Conservation (phyloP, 2,113 vertebrate species). For the Cavia porcellus region DNA sequence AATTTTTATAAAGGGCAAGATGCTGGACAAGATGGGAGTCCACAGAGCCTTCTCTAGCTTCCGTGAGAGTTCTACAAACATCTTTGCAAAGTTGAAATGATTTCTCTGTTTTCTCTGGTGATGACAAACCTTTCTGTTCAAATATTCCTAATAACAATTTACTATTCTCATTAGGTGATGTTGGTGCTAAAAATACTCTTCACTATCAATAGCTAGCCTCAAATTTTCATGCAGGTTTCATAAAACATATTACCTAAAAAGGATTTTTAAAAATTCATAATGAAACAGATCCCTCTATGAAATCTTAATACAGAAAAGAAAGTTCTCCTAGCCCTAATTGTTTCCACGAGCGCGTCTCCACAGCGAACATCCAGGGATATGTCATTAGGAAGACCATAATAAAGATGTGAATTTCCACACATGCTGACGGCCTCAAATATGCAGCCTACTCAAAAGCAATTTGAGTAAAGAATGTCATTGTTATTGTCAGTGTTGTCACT, state of each 20-base stretch:
- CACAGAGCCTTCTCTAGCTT: neutral
- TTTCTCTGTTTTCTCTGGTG: neutral
- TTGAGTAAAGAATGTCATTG: neutral
- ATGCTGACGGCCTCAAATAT: neutral
- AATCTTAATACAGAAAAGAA: neutral
- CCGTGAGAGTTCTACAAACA: neutral
- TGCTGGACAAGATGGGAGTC: neutral
- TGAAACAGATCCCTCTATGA: neutral
- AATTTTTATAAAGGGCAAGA: neutral
- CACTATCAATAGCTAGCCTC: neutral
- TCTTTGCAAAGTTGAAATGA: neutral
- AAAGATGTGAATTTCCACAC: neutral
- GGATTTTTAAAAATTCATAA: neutral
- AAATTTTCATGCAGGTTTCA: neutral
- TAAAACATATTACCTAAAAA: constrained; percentile 34
- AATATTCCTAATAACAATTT: neutral
- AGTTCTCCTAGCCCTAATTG: neutral
- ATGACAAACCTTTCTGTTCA: neutral
- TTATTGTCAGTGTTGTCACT: constrained; percentile 21
- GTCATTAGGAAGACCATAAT: neutral
- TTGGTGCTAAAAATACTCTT: constrained; percentile 3
- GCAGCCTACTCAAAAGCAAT: neutral
- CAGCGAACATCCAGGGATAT: neutral
- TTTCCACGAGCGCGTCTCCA: neutral
- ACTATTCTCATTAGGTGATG: neutral